Percentiles rank a stretch among this genome's conserved stretches.
These are phyloP conservation scores for Neocrepidodera transversa DNA, from an alignment of 2,888 invertebrate genomes.

Conservation along the genomic window DNA sequence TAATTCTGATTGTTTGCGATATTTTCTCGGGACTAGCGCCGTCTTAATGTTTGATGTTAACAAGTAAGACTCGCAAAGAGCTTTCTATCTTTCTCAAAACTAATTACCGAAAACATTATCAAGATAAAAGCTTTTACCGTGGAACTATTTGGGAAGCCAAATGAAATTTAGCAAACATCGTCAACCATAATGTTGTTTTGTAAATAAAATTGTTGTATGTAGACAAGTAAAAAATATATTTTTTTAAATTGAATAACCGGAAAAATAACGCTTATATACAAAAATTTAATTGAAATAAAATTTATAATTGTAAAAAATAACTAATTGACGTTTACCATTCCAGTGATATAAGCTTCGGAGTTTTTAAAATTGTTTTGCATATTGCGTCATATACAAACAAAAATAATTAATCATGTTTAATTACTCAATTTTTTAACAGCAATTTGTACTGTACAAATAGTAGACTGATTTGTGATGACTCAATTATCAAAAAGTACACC, in stretches of 20 bases:
- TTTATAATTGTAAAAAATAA: no score
- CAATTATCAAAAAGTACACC: no score
- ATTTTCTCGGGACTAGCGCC: conserved; percentile 5
- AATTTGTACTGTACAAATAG: background rate
- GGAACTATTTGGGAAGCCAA: conserved; percentile 14
- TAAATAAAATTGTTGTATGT: conserved; percentile 8
- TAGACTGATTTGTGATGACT: background rate
- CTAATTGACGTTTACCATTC: no score
- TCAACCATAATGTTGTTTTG: conserved; percentile 8
- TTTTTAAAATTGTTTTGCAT: no score
- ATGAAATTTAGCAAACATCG: conserved; percentile 8
- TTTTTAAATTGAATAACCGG: no score
- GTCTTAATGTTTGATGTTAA: conserved; percentile 16
- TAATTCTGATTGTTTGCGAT: conserved; percentile 23
- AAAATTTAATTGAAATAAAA: no score
- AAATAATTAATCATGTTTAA: background rate
- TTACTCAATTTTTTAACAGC: background rate
- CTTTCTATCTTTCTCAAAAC: conserved; percentile 19
- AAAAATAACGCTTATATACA: no score
- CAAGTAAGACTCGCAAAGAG: conserved; percentile 10
- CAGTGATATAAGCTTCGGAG: no score
- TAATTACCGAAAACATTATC: conserved; percentile 22
- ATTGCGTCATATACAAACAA: no score
- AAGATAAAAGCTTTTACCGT: conserved; percentile 22
- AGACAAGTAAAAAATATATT: no score